Evolutionary conservation across 1,140 invertebrate genomes (phyloP), one percentile per base, ranked within the genome.

Genomic region (Steinernema khuongi): DNA sequence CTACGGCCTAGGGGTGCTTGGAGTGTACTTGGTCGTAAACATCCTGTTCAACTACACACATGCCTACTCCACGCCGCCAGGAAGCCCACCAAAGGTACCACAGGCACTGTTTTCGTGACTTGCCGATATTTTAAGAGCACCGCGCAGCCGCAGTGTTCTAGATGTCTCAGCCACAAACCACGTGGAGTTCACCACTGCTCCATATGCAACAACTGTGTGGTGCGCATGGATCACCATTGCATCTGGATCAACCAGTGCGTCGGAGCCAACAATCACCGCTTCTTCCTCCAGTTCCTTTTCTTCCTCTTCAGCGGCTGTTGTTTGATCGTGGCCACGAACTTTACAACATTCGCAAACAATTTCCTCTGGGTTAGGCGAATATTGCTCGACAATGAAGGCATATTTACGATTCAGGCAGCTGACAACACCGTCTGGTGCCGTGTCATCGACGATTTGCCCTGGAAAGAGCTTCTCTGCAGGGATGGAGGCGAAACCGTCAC

Each of bases 171-270:
- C 18, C 93, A 92, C 82, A 87, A 92, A 71, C 93, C 93, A 31
- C 91, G 91, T n/a, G 86, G 91, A 78, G 91, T 92, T 33, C 92
- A 94, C 86, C 93, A 95, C 85, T 95, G 93, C 86, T 88, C 92
- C 74, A 92, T 94, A 81, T 95, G 93, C 85, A 90, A 92, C 44
- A 77, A 60, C 60, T 79, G 79, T 67, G 43, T 77, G 1, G 67
- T 79, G 32, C 80, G 81, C 22, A 85, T 85, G 83, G 83, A 84
- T 43, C 83, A 84, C 68, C 83, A 84, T 67, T 84, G 83, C 60
- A 80, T 84, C 69, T 84, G 83, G 83, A 80, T 84, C 14, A 85
- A 84, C 43, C 80, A 81, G 68, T 84, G 83, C 72, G 82, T 84
- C 43, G 83, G 83, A 31, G 84, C 80, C 14, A 68, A 80, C 43